Conservation (phyloP, 2,113 vertebrate species). For the Fulmarus glacialis region DNA sequence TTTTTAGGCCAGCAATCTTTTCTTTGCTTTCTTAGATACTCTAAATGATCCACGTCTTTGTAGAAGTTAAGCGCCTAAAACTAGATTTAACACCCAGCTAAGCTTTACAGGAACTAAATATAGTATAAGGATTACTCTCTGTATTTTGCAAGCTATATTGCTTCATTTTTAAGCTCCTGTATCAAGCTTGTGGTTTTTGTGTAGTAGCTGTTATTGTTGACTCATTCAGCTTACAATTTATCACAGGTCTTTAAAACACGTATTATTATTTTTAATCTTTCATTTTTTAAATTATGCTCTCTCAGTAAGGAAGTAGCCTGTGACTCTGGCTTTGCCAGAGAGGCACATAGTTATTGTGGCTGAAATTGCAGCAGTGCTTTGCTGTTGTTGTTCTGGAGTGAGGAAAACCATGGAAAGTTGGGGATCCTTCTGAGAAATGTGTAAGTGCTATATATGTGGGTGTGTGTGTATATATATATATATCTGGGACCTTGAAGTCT, state of each 20-base stretch:
- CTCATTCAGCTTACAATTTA: not conserved
- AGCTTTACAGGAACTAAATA: not conserved
- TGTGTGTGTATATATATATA: not conserved
- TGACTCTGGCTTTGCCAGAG: not conserved
- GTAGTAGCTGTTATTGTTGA: not conserved
- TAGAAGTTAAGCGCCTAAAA: not conserved
- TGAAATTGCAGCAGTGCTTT: not conserved
- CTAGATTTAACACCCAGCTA: not conserved
- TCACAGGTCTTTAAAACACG: not conserved
- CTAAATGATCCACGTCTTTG: not conserved
- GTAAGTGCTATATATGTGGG: rapidly evolving
- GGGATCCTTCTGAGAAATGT: not conserved
- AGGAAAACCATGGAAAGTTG: not conserved
- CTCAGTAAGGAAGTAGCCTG: not conserved
- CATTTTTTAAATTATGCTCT: not conserved
- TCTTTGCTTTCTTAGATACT: not conserved
- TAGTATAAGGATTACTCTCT: not conserved
- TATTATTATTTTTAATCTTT: not conserved
- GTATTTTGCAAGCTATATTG: not conserved
- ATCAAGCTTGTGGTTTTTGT: not conserved
- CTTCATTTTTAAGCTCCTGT: not conserved
- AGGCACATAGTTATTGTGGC: not conserved
- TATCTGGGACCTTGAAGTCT: not conserved
- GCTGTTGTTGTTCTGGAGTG: not conserved
- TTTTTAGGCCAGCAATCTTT: not conserved